Conservation (phyloP, 2,888 invertebrate species). For the Brenthis hecate region DNA sequence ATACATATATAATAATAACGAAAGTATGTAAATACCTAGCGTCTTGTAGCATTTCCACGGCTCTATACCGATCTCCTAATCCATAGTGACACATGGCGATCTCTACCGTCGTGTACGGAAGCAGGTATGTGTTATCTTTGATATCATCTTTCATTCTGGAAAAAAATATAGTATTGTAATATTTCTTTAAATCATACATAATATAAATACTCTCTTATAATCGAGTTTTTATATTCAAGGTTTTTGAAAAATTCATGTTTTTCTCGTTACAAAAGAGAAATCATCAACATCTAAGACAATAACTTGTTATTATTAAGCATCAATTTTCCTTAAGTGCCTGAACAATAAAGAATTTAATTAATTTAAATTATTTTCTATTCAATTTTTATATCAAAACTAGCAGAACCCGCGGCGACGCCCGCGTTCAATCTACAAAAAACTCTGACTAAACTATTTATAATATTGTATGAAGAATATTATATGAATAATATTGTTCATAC, state of each 20-base stretch:
- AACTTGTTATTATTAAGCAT: neutral
- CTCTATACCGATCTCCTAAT: constrained; percentile 85
- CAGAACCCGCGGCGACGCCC: too few relatives aligned
- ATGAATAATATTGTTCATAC: too few relatives aligned
- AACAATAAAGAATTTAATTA: neutral
- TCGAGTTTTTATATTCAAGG: too few relatives aligned
- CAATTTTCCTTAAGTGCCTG: neutral
- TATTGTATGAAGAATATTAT: too few relatives aligned
- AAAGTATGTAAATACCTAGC: constrained; percentile 85
- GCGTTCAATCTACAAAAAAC: too few relatives aligned
- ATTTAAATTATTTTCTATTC: too few relatives aligned
- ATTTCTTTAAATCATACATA: too few relatives aligned
- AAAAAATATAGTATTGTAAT: neutral
- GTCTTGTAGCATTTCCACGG: constrained; percentile 88
- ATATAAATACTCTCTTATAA: too few relatives aligned
- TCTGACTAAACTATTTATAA: too few relatives aligned
- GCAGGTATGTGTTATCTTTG: constrained; percentile 90
- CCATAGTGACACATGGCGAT: constrained; percentile 90
- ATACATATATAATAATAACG: neutral
- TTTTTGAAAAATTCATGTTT: too few relatives aligned
- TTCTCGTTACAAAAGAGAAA: too few relatives aligned
- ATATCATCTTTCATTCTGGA: constrained; percentile 85
- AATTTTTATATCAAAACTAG: too few relatives aligned
- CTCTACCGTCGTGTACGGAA: constrained; percentile 94
- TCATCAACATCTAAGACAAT: neutral